A percentile compares a stretch with the other conserved stretches of the same genome.
Conservation (phyloP, 2,113 vertebrate genomes). For the Clarias gariepinus region DNA sequence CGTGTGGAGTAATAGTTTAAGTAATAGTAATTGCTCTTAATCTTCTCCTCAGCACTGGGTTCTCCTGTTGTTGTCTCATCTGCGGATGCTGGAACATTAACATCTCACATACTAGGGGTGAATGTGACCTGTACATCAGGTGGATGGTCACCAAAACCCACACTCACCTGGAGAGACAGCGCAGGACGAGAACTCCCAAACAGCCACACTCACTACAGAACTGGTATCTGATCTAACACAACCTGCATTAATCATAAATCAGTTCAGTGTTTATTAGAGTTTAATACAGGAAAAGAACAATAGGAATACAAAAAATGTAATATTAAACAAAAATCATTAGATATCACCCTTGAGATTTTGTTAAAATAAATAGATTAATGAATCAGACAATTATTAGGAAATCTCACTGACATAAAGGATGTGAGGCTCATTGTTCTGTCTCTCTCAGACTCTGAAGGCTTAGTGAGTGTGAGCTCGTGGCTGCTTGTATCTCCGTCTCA, state of each 20-base stretch:
- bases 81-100: neutral
- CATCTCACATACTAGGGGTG: neutral
- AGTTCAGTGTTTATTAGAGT: too few species aligned
- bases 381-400: neutral
- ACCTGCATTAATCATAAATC: neutral
- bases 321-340: too few species aligned
- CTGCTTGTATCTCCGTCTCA: neutral
- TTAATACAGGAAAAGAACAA: too few species aligned
- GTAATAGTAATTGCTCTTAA: neutral
- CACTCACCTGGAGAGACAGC: neutral
- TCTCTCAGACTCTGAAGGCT: neutral
- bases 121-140: neutral
- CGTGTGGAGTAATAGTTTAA: neutral
- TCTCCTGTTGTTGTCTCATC: neutral
- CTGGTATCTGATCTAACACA: neutral
- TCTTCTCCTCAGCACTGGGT: neutral
- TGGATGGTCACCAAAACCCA: slow-evolving; percentile 2
- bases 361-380: neutral
- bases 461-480: neutral
- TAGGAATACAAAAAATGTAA: too few species aligned
- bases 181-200: neutral
- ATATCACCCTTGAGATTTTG: too few species aligned
- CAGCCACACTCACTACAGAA: neutral
- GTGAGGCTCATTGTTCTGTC: neutral
- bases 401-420: neutral